These are phyloP conservation scores for Malurus cyaneus DNA, from an alignment of 2,113 vertebrate genomes.

Conservation along the genomic window DNA sequence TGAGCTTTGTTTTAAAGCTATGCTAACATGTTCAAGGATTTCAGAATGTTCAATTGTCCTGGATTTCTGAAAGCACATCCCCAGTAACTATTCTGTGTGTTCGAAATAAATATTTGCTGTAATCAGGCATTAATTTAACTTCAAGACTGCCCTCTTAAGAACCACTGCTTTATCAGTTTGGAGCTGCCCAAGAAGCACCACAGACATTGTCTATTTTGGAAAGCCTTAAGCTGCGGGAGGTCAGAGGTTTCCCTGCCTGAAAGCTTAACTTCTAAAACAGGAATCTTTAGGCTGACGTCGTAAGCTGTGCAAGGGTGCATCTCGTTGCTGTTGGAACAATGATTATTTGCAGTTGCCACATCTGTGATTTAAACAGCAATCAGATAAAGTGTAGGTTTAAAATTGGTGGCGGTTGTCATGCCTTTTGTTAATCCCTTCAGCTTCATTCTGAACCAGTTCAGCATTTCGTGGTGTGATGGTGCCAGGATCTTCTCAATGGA, in stretches of 20 bases:
- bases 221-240: not conserved
- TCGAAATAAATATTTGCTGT: not conserved
- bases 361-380: not conserved
- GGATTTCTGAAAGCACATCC: not conserved
- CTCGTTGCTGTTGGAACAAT: not conserved
- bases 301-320: not conserved
- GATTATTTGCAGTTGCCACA: not conserved
- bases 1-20: not conserved
- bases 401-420: not conserved
- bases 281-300: not conserved
- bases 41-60: not conserved
- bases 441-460: not conserved
- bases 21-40: not conserved
- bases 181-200: not conserved
- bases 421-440: not conserved
- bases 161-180: not conserved
- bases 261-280: not conserved
- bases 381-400: not conserved
- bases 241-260: not conserved
- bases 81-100: not conserved
- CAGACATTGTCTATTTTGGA: not conserved
- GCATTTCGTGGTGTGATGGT: rapidly evolving
- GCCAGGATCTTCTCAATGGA: not conserved
- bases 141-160: not conserved
- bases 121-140: not conserved